Base-by-base conservation (phyloP, 2,113 vertebrate genomes). In the Cnemophilus loriae region DNA sequence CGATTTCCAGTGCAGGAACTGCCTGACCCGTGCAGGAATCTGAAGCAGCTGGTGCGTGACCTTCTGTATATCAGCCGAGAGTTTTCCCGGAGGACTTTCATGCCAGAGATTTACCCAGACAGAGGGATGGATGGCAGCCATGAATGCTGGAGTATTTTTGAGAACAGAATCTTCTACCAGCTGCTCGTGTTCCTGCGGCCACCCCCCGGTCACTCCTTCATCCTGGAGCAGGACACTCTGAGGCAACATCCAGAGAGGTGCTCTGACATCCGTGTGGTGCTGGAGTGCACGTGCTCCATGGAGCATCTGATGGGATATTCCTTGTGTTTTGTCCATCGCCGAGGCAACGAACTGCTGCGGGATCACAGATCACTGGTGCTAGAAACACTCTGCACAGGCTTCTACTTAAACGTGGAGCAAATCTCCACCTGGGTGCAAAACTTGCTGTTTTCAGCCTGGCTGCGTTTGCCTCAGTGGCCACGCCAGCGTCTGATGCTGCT, bases 271-370 rank as follows among this genome's bases (percentile, higher is more conserved):
- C 57, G 8, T 2, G 64, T 82, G 64, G 35, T 9, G 28, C 24
- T 77, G 82, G 20, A 90, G 71, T 61, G 77, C 60, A 63, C 7
- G 1, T 85, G 86, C 75, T 75, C 3, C 13, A 69, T 8, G 49
- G 3, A 35, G 9, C 1, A 1, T 0, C 5, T 16, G 28, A 3
- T 46, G 47, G 61, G 53, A 33, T 7, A 33, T 14, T 30, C 21
- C 23, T 8, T 39, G 24, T 94, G 70, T 7, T 73, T 67, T 24
- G 21, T 87, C 35, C 71, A 87, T 52, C 4, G 3, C 41, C 35
- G 12, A 9, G 37, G 47, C 3, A 9, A 4, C 0, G 3, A 30
- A 23, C 10, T 77, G 27, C 23, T 2, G 12, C 49, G 0, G 17
- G 16, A 39, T 15, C 41, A 39, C 32, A 33, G 27, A 14, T 84